Evolutionary conservation across 2,797 vertebrate species (phyloP), one percentile per base, ranked within the genome.

Genomic region (Lindbergichthys nudifrons): DNA sequence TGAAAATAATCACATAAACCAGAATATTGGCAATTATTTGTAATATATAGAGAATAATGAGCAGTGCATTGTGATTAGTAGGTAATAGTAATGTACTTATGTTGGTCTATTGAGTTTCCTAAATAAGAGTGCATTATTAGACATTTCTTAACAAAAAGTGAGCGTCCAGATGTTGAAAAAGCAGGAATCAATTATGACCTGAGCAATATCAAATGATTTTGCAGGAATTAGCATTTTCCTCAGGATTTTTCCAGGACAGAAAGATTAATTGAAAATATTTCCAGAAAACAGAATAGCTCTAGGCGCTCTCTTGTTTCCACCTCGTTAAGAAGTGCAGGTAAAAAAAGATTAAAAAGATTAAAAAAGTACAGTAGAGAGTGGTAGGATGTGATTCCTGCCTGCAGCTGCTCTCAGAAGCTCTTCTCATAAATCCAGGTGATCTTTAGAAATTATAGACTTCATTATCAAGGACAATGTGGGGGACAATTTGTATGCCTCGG

Each of bases 401-500:
- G 80, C 10, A 23, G 54, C 54, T 63, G 67, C 78, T 72, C 76
- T 88, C 76, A 85, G 76, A 88, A 84, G 58, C 76, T 77, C 65
- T 75, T 83, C 80, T 75, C 82, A 79, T 85, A 83, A 86, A 88
- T 79, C 68, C 72, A 72, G 77, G 84, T 86, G 57, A 85, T 89
- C 79, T 87, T 86, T 83, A 75, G 67, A 83, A 81, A 69, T 84
- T 87, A 90, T 90, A 79, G 75, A 82, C 80, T 77, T 87, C 70
- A 90, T 90, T 87, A 92, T 92, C 88, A 88, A 87, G 85, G 89
- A 86, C 80, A 85, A 73, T 47, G 73, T 73, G 42, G 23, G 56
- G 47, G 69, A 61, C 57, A 75, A 81, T 81, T 50, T 75, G 80
- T 83, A 79, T 86, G 82, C 78, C 72, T 72, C 54, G 60, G 79